phyloP scores from a whole-genome alignment of 2,113 vertebrate genomes.

The Lasiurus borealis region DNA sequence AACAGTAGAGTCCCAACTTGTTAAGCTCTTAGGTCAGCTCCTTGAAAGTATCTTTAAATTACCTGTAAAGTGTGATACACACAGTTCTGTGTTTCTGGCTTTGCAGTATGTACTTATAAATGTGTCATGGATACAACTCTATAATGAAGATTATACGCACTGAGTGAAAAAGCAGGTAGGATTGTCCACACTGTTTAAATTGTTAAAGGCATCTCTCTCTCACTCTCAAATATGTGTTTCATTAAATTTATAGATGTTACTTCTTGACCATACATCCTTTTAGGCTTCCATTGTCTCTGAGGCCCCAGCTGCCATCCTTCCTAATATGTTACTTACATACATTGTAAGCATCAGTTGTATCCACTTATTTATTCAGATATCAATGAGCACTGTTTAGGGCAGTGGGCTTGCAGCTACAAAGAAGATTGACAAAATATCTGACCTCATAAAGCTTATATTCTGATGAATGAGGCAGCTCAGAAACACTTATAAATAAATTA shows the following conservation, averaged over 20 bases:
- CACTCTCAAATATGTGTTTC: slow-evolving; percentile 1
- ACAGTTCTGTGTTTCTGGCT: slow-evolving; percentile 2
- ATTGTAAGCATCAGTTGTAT: neutral
- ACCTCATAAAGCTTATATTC: neutral
- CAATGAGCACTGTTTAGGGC: neutral
- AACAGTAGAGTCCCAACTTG: neutral
- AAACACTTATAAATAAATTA: neutral
- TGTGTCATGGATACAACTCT: neutral
- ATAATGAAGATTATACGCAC: neutral
- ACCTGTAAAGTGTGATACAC: neutral
- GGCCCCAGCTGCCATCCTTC: neutral
- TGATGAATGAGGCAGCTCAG: neutral
- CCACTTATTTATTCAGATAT: neutral
- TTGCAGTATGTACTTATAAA: neutral
- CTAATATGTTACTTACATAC: neutral
- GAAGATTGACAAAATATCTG: neutral
- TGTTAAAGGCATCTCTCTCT: neutral
- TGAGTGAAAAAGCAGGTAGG: slow-evolving; percentile 52
- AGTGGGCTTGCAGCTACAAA: neutral
- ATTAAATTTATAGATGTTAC: neutral
- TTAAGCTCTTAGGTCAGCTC: slow-evolving; percentile 15
- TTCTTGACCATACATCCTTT: neutral
- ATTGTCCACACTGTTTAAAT: slow-evolving; percentile 36
- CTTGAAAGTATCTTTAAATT: slow-evolving; percentile 47
- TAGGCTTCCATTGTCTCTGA: neutral